Evolutionary conservation across 92 coral and sea anemone genomes (phyloP), one percentile per base, ranked within the genome.

Genomic region (Umimayanthus chanpuru): DNA sequence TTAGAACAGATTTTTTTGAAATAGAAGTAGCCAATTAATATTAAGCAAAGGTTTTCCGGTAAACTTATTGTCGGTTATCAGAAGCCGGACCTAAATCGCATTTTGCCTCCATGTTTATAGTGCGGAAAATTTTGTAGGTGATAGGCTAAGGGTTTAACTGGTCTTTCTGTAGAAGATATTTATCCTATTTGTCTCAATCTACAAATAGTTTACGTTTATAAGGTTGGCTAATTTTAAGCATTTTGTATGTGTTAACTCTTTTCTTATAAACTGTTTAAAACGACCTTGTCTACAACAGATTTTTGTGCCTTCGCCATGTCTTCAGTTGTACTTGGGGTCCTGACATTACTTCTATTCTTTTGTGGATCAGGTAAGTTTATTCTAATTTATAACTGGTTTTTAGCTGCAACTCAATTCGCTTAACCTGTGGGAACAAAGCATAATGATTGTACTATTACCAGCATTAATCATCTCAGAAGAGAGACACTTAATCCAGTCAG

Each of bases 1-100:
- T 75, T 32, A 75, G 26, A 53, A 9, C 23, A 38, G 79, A 75
- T 75, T 75, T 29, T 12, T 75, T 75, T 38, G 49, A 75, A 75
- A 75, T 75, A 10, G n/a, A 75, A 75, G 20, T 39, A 39, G 20
- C 41, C 28, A 75, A 8, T 28, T 75, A 39, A 75, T n/a, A n/a
- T 75, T 75, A 75, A 15, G 28, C 79, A 75, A 18, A 28, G 40
- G 79, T 75, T 75, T 75, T 75, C 53, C 79, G 79, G 79, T 75
- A 16, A 12, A 10, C 53, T 75, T 75, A 20, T 73, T 12, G 36
- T 38, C 41, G 36, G 36, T 2, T 29, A 16, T 73, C 77, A 73
- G n/a, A 16, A 73, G 15, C 49, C 41, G 4, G 14, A 38, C 43
- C 25, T 36, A 32, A 73, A 73, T 23, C 39, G 8, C n/a, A 21